phyloP scores from a whole-genome alignment of 35 echinoderm and acorn worm genomes.

The Apostichopus parvimensis region DNA sequence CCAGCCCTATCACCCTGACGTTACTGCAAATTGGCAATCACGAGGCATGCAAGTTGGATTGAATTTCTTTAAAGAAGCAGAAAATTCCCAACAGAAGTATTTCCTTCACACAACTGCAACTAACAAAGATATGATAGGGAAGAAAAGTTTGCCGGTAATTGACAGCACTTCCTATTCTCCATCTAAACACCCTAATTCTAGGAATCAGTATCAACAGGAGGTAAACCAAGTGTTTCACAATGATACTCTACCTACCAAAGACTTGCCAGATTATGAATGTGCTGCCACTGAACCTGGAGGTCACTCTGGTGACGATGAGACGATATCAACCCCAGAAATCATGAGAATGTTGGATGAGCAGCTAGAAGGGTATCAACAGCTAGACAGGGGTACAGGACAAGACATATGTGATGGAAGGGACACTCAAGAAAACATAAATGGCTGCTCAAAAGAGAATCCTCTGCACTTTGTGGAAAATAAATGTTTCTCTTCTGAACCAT shows the following conservation, averaged over 20 bases:
- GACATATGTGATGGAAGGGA: background rate
- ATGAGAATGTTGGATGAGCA: conserved; percentile 43
- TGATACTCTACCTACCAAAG: background rate
- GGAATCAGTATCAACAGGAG: too few species aligned
- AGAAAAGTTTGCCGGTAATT: background rate
- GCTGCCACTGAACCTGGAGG: too few species aligned
- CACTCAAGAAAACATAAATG: background rate
- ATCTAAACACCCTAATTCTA: background rate
- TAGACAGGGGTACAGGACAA: background rate
- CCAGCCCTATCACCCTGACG: background rate
- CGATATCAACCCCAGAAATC: conserved; percentile 37
- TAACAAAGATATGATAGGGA: background rate
- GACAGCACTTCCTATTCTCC: background rate
- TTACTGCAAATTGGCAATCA: background rate
- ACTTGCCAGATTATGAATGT: too few species aligned
- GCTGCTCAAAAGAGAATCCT: too few species aligned
- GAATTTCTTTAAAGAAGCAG: conserved; percentile 31
- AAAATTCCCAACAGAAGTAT: background rate
- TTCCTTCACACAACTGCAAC: background rate
- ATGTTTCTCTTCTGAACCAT: too few species aligned
- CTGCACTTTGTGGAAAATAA: too few species aligned
- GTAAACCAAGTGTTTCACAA: too few species aligned
- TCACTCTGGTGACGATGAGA: background rate
- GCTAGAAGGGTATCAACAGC: background rate
- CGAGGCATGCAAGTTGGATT: background rate